Percentiles rank a stretch among this genome's conserved stretches.
These are phyloP conservation scores for Sinocyclocheilus maitianheensis DNA, from an alignment of 2,113 vertebrate genomes.

Conservation along the genomic window DNA sequence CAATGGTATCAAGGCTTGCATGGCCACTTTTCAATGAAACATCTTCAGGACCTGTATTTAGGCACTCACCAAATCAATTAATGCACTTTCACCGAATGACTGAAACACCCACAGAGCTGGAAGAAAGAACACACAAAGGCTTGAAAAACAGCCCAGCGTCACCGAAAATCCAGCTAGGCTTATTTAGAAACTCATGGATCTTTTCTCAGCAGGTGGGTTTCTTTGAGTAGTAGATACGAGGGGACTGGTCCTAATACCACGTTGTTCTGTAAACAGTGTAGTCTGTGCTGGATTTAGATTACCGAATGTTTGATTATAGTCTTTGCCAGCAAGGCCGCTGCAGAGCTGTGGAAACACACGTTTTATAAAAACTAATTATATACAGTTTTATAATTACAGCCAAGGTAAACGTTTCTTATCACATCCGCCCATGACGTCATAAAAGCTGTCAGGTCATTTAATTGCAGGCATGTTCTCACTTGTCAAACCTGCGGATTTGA, in stretches of 20 bases:
- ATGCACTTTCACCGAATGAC: slow-evolving; percentile 23
- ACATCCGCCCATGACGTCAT: background rate
- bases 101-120: slow-evolving; percentile 5
- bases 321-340: background rate
- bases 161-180: slow-evolving; percentile 19
- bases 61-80: slow-evolving; percentile 25
- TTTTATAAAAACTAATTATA: too few species aligned
- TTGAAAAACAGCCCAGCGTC: slow-evolving; percentile 4
- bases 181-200: slow-evolving; percentile 42
- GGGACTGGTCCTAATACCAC: slow-evolving; percentile 11
- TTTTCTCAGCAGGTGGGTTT: slow-evolving; percentile 42
- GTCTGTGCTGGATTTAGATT: slow-evolving; percentile 21
- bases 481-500: background rate
- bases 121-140: slow-evolving; percentile 31
- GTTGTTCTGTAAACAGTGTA: slow-evolving; percentile 43
- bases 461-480: slow-evolving; percentile 18
- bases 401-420: slow-evolving; percentile 13
- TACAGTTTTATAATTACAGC: slow-evolving; percentile 6
- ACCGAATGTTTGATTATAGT: slow-evolving; percentile 2
- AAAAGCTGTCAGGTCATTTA: background rate
- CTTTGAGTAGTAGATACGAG: slow-evolving; percentile 24
- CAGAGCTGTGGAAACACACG: slow-evolving; percentile 6
- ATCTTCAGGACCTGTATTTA: slow-evolving; percentile 20
- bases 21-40: background rate
- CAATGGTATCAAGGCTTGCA: background rate